A percentile compares a stretch with the other conserved stretches of the same genome.
Conservation (phyloP, 2,113 vertebrate species). For the Himantopus leucocephalus region DNA sequence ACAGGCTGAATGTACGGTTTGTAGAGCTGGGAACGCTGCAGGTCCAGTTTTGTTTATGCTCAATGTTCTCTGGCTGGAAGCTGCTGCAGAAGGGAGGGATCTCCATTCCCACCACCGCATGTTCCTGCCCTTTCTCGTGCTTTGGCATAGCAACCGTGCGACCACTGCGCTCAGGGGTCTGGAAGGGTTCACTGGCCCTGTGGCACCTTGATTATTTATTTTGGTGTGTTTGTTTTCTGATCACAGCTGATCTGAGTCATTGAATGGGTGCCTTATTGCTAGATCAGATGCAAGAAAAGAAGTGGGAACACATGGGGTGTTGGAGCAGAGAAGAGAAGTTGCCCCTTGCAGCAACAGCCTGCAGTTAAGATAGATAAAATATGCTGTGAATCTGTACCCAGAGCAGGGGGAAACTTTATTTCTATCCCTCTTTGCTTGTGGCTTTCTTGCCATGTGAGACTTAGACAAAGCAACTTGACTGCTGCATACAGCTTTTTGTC, state of each 20-base stretch:
- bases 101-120: accelerated
- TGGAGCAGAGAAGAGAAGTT: not conserved
- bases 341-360: not conserved
- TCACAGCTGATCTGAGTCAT: not conserved
- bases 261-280: not conserved
- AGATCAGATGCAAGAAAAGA: not conserved
- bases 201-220: not conserved
- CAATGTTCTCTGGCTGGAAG: not conserved
- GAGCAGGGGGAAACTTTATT: not conserved
- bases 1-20: accelerated
- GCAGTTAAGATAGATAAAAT: not conserved
- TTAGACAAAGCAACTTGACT: not conserved
- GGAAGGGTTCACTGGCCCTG: not conserved
- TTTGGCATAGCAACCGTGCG: not conserved
- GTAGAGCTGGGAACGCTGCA: not conserved
- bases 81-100: not conserved
- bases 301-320: not conserved
- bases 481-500: not conserved
- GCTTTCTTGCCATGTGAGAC: not conserved
- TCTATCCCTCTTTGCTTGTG: not conserved
- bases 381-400: not conserved
- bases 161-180: not conserved
- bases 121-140: not conserved
- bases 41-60: not conserved
- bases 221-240: not conserved